Evolutionary conservation across 2,888 invertebrate genomes (phyloP), one percentile per base, ranked within the genome.

Genomic region (Saturnia japonica): DNA sequence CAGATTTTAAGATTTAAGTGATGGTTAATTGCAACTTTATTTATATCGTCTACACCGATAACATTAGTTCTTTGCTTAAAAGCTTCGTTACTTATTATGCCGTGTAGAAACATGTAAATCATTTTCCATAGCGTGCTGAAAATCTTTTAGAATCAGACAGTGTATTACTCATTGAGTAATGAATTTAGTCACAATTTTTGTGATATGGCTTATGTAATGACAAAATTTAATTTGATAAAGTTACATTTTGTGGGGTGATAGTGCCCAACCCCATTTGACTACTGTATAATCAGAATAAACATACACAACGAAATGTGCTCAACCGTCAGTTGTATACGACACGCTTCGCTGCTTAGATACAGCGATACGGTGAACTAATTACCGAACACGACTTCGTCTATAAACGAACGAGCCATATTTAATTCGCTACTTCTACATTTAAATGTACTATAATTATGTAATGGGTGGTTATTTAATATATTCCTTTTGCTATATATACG

Each of bases 261-360:
- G 34, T n/a, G n/a, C 2, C 11, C 1, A 19, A 64, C 16, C 64
- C 64, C 64, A 3, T 40, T 40, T 40, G 19, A 40, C 19, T 40
- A 19, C 64, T 40, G 40, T 64, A 40, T 64, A 64, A 40, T 64
- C 40, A 11, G 64, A 64, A 40, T 64, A n/a, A 8, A 64, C 86
- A 85, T 88, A 89, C 83, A 88, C 87, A 87, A 83, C 87, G 87
- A 88, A 88, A 88, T 89, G 87, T 88, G 86, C 87, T 83, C 87
- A 76, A 83, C 87, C 84, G 87, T 86, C 91, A 88, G 88, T 87
- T 87, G 90, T 87, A 85, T 85, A 85, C 88, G 91, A 88, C 87
- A 90, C 87, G 91, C 85, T 90, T 84, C 83, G 90, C 87, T 86
- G 88, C 87, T 77, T 81, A 83, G 90, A 89, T 89, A 88, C 84